Conservation (phyloP, 2,113 vertebrate genomes). For the Azemiops feae region DNA sequence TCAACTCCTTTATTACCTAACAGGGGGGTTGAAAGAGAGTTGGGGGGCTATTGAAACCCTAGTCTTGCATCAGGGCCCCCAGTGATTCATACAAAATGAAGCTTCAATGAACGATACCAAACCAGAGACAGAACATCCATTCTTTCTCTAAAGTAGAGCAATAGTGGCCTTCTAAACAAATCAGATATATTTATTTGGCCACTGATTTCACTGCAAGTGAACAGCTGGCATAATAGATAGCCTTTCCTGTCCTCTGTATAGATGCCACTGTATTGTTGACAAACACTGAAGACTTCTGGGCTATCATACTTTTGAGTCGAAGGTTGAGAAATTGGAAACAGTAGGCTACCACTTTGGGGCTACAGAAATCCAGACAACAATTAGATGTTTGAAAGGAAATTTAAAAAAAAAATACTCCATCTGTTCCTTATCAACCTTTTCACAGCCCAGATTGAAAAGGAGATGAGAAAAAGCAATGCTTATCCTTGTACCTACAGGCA, state of each 20-base stretch:
- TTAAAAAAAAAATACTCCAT: not conserved
- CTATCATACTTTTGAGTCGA: not conserved
- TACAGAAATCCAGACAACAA: not conserved
- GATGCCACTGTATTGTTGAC: not conserved
- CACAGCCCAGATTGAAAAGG: not conserved
- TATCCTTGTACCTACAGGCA: not conserved
- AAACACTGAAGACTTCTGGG: not conserved
- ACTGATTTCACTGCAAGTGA: not conserved
- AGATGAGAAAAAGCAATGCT: not conserved
- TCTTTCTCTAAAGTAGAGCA: not conserved
- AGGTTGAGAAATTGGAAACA: not conserved
- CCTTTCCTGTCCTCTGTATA: not conserved
- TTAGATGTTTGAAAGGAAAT: not conserved
- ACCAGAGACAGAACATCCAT: not conserved
- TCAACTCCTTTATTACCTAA: not conserved
- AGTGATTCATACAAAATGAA: not conserved
- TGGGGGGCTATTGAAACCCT: not conserved
- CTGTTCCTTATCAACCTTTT: not conserved
- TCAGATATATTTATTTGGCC: not conserved
- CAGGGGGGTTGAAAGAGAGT: not conserved
- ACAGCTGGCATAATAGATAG: not conserved
- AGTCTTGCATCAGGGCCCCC: not conserved
- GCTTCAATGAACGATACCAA: not conserved
- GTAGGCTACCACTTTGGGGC: not conserved
- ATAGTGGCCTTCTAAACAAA: not conserved